These are phyloP conservation scores for Synergus itoensis DNA, from an alignment of 2,888 invertebrate species.

Conservation along the genomic window DNA sequence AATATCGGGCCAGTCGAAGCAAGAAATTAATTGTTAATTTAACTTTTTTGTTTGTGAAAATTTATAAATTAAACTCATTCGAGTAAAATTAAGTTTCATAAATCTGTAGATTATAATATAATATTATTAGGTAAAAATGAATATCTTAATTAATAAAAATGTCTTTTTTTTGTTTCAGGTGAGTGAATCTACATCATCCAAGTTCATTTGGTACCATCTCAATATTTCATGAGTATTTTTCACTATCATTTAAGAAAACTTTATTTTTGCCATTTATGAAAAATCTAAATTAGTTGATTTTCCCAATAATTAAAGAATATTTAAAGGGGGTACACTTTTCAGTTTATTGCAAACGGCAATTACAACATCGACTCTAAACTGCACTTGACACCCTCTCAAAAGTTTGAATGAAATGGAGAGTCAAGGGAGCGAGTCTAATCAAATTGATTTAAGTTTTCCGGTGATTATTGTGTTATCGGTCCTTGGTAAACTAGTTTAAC, in stretches of 20 bases:
- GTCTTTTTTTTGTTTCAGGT: neutral
- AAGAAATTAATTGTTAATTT: neutral
- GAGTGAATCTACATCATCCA: neutral
- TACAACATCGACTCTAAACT: neutral
- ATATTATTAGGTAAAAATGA: neutral
- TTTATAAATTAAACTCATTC: too few relatives aligned
- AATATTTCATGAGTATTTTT: neutral
- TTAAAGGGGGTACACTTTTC: too few relatives aligned
- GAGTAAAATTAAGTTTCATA: too few relatives aligned
- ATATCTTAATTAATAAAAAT: neutral
- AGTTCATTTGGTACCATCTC: neutral
- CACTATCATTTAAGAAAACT: neutral
- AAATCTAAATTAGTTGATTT: too few relatives aligned
- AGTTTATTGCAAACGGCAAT: too few relatives aligned
- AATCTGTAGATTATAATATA: neutral
- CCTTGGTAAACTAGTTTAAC: neutral
- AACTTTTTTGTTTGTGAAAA: neutral
- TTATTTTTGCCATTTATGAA: neutral
- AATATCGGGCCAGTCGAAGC: neutral
- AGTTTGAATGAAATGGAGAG: neutral
- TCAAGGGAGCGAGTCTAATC: neutral
- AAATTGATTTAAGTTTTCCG: constrained; percentile 6
- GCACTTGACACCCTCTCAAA: neutral
- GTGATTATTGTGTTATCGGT: constrained; percentile 3
- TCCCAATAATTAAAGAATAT: too few relatives aligned